Conservation (phyloP, 2,888 invertebrate genomes). For the Tubulanus polymorphus region DNA sequence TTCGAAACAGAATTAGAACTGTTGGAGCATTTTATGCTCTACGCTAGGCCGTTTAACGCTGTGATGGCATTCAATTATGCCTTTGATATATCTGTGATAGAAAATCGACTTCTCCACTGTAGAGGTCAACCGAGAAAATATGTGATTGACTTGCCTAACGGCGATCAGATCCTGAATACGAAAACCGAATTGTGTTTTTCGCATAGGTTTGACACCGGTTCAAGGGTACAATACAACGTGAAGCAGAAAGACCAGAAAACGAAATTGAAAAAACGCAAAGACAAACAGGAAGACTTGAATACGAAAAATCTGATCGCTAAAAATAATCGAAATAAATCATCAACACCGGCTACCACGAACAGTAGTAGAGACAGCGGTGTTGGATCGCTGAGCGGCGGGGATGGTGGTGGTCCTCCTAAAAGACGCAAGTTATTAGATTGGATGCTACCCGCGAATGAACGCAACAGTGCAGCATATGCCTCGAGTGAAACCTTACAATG, state of each 20-base stretch:
- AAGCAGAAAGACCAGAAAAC: conserved; percentile 1
- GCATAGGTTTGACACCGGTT: not conserved
- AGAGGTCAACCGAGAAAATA: not conserved
- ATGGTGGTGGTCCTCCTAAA: not conserved
- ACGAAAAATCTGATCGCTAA: not conserved
- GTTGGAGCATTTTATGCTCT: not conserved
- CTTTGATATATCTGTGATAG: not conserved
- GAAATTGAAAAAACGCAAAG: conserved; percentile 1
- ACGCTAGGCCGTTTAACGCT: not conserved
- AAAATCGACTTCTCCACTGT: not conserved
- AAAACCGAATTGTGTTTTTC: not conserved
- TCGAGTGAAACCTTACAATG: not conserved
- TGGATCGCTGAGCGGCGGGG: not conserved
- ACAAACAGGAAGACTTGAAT: not conserved
- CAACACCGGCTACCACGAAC: not conserved
- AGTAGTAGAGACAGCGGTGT: not conserved
- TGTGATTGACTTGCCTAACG: not conserved
- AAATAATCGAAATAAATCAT: not conserved
- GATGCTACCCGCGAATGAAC: not conserved
- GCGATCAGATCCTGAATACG: not conserved
- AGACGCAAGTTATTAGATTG: not conserved
- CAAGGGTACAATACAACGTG: not conserved
- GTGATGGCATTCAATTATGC: not conserved
- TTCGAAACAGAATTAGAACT: not conserved
- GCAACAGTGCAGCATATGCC: not conserved